phyloP scores from a whole-genome alignment of 2,797 vertebrate species.

The Allochrocebus solatus region DNA sequence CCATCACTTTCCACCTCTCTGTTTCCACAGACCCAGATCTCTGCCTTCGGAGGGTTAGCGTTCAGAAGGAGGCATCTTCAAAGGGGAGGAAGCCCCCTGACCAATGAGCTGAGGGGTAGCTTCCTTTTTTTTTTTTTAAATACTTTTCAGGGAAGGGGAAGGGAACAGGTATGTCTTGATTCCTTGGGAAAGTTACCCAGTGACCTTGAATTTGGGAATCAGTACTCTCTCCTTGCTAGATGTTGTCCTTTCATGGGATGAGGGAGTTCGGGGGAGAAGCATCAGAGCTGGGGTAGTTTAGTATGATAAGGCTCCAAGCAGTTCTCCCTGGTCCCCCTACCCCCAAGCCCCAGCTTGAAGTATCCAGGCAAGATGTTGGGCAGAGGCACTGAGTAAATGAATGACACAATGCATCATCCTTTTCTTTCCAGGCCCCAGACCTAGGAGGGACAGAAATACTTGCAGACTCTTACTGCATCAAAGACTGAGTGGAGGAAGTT shows the following conservation, averaged over 20 bases:
- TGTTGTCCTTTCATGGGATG: background rate
- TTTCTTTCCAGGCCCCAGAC: background rate
- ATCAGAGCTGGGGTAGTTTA: background rate
- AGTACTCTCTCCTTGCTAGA: background rate
- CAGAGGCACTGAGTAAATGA: background rate
- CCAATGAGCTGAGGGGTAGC: background rate
- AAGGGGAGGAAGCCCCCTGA: background rate
- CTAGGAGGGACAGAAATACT: background rate
- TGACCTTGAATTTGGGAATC: background rate
- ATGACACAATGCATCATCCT: background rate
- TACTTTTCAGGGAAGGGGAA: background rate
- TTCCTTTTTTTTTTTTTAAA: background rate
- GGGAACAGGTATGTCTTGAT: background rate
- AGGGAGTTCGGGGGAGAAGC: background rate
- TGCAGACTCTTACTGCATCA: conserved; percentile 70
- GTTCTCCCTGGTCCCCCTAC: background rate
- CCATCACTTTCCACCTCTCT: background rate
- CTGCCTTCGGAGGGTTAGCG: background rate
- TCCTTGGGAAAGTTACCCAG: background rate
- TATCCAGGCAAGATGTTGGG: too few relatives aligned
- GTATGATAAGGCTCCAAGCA: background rate
- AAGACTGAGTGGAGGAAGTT: conserved; percentile 77
- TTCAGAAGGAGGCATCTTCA: background rate
- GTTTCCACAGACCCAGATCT: background rate
- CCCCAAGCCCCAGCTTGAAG: background rate